Evolutionary conservation across 2,888 invertebrate genomes (phyloP).

Genomic region (Spodoptera exigua): DNA sequence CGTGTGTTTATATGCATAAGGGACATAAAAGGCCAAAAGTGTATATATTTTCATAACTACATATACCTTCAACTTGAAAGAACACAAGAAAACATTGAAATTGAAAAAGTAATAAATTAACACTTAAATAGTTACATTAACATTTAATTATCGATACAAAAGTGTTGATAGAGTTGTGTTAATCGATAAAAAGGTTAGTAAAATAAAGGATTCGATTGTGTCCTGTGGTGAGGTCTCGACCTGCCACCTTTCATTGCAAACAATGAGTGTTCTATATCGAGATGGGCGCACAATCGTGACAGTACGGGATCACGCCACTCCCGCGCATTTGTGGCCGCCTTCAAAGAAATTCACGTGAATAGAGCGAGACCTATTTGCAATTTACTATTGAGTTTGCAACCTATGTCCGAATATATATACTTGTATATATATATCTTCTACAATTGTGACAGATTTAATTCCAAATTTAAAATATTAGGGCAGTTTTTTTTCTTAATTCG

Average conservation of each 20-base stretch:
- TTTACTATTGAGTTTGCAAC: neutral
- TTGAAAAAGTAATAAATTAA: too few species aligned
- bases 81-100: too few species aligned
- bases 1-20: too few species aligned
- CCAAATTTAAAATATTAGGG: too few species aligned
- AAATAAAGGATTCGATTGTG: conserved; percentile 34
- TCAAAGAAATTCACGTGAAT: conserved; percentile 26
- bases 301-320: conserved; percentile 67
- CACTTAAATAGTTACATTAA: too few species aligned
- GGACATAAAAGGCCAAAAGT: too few species aligned
- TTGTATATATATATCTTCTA: too few species aligned
- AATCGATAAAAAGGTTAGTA: conserved; percentile 30
- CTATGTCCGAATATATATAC: too few species aligned
- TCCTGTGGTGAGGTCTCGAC: conserved; percentile 29
- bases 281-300: conserved; percentile 54
- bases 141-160: neutral
- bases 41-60: too few species aligned
- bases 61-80: too few species aligned
- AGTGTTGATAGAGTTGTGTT: conserved; percentile 11
- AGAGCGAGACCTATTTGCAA: neutral
- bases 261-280: conserved; percentile 51
- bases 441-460: too few species aligned
- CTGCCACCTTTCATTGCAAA: conserved; percentile 51
- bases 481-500: too few species aligned
- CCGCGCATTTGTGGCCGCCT: conserved; percentile 40